Evolutionary conservation across 1,140 invertebrate species (phyloP), one percentile per base, ranked within the genome.

Genomic region (Drosophila baimaii): DNA sequence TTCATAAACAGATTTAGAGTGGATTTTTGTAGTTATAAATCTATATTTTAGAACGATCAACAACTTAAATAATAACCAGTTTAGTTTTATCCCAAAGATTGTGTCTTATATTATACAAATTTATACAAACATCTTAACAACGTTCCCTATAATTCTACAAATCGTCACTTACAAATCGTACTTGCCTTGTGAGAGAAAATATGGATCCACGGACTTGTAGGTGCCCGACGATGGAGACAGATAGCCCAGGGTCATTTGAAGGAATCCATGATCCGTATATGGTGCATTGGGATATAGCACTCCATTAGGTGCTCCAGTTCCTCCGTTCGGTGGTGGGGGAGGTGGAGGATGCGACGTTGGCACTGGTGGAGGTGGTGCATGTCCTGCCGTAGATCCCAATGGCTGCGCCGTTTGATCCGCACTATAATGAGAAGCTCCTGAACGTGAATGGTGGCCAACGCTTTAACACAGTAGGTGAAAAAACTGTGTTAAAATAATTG

Each of bases 261-360:
- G 79, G 80, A 94, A 94, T 4, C 93, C 94, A 56, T 94, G 93
- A 77, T 92, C 89, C 2, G 83, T 82, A 31, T 93, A 93, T 2
- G 92, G 90, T 12, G 92, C 92, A 52, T 93, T 92, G 0, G 93
- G 85, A 92, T 78, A 92, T 72, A 49, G 93, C 10, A 86, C 71
- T 8, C 81, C 66, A 56, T 77, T 81, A 10, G 64, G 52, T 5
- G 55, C 76, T 12, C 68, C 64, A 6, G 63, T 46, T 39, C 79
- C 56, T 46, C 62, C 68, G 19, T 64, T 69, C 12, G 73, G 51
- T n/a, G 86, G 46, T 92, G 93, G 57, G 80, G 92, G 92, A 88
- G 92, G 33, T 95, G 77, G 97, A 96, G 65, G 97, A 93, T 92
- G 96, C 96, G 13, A 96, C 95, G 2, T 95, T 95, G 72, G 93